phyloP scores from a whole-genome alignment of 2,888 invertebrate species.

The Andricus quercusramuli region DNA sequence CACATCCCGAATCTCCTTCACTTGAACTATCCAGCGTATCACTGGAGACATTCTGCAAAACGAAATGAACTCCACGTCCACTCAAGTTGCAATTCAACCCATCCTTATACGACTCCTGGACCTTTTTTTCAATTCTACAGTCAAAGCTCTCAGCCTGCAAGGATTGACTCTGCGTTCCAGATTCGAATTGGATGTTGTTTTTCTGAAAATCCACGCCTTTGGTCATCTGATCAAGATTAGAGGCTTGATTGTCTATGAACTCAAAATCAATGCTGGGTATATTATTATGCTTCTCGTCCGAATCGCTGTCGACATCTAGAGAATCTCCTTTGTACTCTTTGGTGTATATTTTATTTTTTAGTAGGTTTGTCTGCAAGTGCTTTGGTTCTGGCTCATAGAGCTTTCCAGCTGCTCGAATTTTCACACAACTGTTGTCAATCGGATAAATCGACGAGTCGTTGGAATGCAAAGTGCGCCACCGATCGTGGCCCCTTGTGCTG shows the following conservation, averaged over 20 bases:
- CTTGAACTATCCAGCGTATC: conserved; percentile 58
- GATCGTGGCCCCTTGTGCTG: conserved; percentile 68
- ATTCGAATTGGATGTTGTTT: conserved; percentile 46
- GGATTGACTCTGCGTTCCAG: conserved; percentile 44
- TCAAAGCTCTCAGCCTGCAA: conserved; percentile 39
- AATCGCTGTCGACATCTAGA: conserved; percentile 40
- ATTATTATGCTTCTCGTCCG: conserved; percentile 54
- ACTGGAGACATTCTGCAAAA: conserved; percentile 55
- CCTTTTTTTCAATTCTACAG: conserved; percentile 39
- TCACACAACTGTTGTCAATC: conserved; percentile 73
- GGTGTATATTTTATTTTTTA: conserved; percentile 46
- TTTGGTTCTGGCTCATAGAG: conserved; percentile 68
- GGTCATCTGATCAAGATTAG: not conserved
- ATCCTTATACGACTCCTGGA: conserved; percentile 54
- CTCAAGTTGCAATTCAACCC: conserved; percentile 60
- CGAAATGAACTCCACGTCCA: conserved; percentile 56
- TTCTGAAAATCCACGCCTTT: conserved; percentile 17
- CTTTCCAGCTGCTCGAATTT: conserved; percentile 74
- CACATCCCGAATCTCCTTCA: conserved; percentile 60
- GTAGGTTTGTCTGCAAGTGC: conserved; percentile 58
- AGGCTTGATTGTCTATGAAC: conserved; percentile 15
- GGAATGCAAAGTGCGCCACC: conserved; percentile 69
- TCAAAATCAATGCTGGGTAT: conserved; percentile 28
- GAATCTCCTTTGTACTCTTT: conserved; percentile 44
- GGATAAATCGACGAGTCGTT: conserved; percentile 64